These are phyloP conservation scores for Gobio occitaniae DNA, from an alignment of 2,797 vertebrate species.

Conservation along the genomic window DNA sequence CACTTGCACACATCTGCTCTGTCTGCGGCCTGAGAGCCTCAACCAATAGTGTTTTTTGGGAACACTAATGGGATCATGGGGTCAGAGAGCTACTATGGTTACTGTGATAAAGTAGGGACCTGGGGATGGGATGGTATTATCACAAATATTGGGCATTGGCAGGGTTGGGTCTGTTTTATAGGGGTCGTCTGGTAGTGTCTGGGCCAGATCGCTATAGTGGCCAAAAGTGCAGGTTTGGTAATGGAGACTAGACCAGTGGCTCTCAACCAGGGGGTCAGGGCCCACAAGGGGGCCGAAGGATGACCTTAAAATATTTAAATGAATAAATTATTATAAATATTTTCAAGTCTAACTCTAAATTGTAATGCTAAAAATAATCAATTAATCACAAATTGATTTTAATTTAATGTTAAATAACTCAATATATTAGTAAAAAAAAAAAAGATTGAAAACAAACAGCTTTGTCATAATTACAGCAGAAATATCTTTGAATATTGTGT, in stretches of 20 bases:
- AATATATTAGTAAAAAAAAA: neutral
- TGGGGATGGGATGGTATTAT: constrained; percentile 18
- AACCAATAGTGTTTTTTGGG: constrained; percentile 8
- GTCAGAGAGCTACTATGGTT: constrained; percentile 10
- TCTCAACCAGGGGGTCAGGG: neutral
- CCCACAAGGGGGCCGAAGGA: neutral
- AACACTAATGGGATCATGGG: constrained; percentile 27
- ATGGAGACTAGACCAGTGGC: constrained; percentile 61
- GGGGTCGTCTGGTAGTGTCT: constrained; percentile 13
- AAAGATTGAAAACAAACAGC: neutral
- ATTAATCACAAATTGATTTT: neutral
- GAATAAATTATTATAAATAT: neutral
- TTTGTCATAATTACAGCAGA: neutral
- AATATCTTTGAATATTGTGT: neutral
- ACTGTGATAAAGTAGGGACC: constrained; percentile 8
- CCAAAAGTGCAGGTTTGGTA: constrained; percentile 54
- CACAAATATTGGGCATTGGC: constrained; percentile 13
- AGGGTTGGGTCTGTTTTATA: constrained; percentile 19
- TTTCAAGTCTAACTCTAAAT: neutral
- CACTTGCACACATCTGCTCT: constrained; percentile 28
- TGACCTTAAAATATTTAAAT: neutral
- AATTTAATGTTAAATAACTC: neutral
- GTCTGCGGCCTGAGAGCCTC: neutral
- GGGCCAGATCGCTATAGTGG: neutral
- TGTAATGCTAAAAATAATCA: no score